Conservation (phyloP, 2,797 vertebrate species). For the Trachurus trachurus region DNA sequence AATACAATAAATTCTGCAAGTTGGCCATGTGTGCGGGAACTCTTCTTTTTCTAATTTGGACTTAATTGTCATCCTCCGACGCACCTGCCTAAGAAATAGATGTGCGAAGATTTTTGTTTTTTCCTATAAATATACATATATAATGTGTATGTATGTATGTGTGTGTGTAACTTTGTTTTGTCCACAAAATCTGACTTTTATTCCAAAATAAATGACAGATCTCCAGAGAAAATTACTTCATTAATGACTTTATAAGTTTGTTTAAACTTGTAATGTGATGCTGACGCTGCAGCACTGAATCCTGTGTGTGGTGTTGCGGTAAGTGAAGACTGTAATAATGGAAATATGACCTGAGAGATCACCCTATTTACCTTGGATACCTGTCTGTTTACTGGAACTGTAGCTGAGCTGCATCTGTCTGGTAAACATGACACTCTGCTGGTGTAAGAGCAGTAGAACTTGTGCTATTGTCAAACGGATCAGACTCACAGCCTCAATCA, state of each 20-base stretch:
- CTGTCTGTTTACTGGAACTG: not conserved
- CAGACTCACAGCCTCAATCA: not conserved
- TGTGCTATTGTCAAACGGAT: not conserved
- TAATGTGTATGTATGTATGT: too few species aligned
- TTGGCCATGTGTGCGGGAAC: too few species aligned
- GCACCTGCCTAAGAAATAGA: too few species aligned
- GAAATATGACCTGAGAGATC: slow-evolving; percentile 14
- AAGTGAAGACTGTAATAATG: not conserved
- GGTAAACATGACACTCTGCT: not conserved
- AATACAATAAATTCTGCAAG: too few species aligned
- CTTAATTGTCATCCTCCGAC: too few species aligned
- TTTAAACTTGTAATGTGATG: not conserved
- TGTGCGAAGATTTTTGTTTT: too few species aligned
- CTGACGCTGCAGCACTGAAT: slow-evolving; percentile 3
- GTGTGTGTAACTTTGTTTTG: too few species aligned
- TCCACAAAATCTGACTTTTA: slow-evolving; percentile 11
- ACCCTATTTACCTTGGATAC: slow-evolving; percentile 2
- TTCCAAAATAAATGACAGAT: not conserved
- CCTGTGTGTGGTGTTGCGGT: not conserved
- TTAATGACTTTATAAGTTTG: not conserved
- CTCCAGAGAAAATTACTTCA: not conserved
- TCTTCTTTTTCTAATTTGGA: too few species aligned
- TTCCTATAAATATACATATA: too few species aligned
- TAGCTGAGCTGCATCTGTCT: not conserved
- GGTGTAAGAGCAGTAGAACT: not conserved